A percentile compares a stretch with the other conserved stretches of the same genome.
Conservation (phyloP, 2,113 vertebrate species). For the Arvicanthis niloticus region DNA sequence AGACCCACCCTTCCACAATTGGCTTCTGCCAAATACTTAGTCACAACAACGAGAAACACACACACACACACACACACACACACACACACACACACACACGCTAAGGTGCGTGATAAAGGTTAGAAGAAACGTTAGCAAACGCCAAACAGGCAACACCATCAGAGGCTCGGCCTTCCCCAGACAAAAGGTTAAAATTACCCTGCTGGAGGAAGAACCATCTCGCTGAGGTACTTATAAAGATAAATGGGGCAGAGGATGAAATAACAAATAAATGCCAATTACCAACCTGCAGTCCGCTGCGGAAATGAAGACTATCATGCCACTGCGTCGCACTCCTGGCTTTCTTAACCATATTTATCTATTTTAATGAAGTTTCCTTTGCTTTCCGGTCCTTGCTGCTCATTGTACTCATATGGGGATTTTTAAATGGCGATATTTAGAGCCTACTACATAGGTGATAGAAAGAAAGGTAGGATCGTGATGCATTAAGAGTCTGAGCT, state of each 20-base stretch:
- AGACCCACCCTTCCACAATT: not conserved
- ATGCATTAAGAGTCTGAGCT: not conserved
- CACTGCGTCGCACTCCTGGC: not conserved
- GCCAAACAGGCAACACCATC: not conserved
- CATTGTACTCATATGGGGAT: not conserved
- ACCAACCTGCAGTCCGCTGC: not conserved
- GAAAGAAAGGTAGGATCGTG: not conserved
- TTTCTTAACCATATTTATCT: not conserved
- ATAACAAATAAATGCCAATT: not conserved
- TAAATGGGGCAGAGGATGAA: not conserved
- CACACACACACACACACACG: too few relatives aligned
- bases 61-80: too few relatives aligned
- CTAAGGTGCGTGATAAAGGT: not conserved
- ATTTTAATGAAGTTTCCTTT: not conserved
- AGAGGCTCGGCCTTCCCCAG: not conserved
- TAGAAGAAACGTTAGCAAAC: not conserved
- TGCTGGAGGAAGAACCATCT: not conserved
- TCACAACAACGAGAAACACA: not conserved
- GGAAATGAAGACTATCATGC: not conserved
- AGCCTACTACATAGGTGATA: not conserved
- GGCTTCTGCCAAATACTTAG: not conserved
- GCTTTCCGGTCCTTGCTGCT: not conserved
- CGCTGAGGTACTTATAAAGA: constrained; percentile 9
- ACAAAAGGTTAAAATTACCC: not conserved
- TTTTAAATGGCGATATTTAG: not conserved